phyloP scores from a whole-genome alignment of 2,113 vertebrate genomes.

The Zapornia atra region DNA sequence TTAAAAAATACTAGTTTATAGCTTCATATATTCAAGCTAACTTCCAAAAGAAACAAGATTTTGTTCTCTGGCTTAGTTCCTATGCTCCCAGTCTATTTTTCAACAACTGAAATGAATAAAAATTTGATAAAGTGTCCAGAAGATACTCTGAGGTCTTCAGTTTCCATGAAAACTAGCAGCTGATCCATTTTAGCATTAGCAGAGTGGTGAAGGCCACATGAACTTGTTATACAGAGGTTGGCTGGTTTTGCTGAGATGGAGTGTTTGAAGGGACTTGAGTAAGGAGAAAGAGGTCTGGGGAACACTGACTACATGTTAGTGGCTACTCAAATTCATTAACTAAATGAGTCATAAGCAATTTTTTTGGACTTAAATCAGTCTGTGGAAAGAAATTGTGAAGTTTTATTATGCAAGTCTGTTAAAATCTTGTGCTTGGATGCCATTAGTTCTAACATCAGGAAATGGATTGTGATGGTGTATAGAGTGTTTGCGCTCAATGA shows the following conservation, averaged over 20 bases:
- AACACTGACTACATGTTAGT: neutral
- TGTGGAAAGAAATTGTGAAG: neutral
- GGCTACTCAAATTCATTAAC: neutral
- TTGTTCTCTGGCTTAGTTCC: neutral
- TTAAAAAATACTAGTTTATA: neutral
- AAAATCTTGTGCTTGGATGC: neutral
- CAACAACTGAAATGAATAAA: neutral
- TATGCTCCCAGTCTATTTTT: neutral
- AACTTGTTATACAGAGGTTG: rapidly evolving
- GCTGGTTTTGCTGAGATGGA: neutral
- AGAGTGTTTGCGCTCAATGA: too few species aligned
- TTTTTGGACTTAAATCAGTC: neutral
- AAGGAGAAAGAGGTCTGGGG: neutral
- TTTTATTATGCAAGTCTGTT: neutral
- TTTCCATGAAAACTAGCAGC: neutral
- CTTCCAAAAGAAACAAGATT: neutral
- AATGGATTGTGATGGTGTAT: neutral
- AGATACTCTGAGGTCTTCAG: neutral
- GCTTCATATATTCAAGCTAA: neutral
- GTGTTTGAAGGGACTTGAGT: neutral
- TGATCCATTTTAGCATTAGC: neutral
- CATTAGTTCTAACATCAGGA: neutral
- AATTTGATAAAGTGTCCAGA: neutral
- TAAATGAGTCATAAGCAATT: neutral
- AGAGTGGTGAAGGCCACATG: neutral